These are phyloP conservation scores for Procavia capensis DNA, from an alignment of 2,113 vertebrate species.

Conservation along the genomic window DNA sequence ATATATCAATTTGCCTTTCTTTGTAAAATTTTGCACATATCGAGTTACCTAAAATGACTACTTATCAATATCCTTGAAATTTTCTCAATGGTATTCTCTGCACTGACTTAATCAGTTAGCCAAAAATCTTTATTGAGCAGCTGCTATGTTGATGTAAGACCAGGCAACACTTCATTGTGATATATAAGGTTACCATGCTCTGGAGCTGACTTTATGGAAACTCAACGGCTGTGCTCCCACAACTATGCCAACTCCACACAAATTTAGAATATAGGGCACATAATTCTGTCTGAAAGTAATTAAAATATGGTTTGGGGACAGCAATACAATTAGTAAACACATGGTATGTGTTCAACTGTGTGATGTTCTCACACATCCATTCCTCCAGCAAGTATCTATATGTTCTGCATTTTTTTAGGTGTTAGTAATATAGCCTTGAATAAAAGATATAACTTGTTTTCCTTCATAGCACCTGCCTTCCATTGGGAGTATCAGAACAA, in stretches of 20 bases:
- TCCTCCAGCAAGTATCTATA: slow-evolving; percentile 14
- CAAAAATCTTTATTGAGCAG: background rate
- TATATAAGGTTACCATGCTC: no score
- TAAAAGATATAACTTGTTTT: background rate
- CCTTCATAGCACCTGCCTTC: background rate
- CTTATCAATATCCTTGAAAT: background rate
- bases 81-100: background rate
- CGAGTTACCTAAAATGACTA: background rate
- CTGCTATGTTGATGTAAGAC: background rate
- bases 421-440: background rate
- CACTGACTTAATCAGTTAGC: background rate
- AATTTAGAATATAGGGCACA: background rate
- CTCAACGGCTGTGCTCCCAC: no score
- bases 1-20: slow-evolving; percentile 1
- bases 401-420: background rate
- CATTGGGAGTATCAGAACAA: background rate
- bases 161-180: no score
- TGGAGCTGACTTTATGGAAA: no score
- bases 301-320: slow-evolving; percentile 6
- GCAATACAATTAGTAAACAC: background rate
- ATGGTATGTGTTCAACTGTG: background rate
- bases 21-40: background rate
- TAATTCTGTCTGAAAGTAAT: background rate
- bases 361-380: background rate
- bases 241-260: background rate